Evolutionary conservation across 2,797 vertebrate species (phyloP), one percentile per base, ranked within the genome.

Genomic region (Diplodus puntazzo): DNA sequence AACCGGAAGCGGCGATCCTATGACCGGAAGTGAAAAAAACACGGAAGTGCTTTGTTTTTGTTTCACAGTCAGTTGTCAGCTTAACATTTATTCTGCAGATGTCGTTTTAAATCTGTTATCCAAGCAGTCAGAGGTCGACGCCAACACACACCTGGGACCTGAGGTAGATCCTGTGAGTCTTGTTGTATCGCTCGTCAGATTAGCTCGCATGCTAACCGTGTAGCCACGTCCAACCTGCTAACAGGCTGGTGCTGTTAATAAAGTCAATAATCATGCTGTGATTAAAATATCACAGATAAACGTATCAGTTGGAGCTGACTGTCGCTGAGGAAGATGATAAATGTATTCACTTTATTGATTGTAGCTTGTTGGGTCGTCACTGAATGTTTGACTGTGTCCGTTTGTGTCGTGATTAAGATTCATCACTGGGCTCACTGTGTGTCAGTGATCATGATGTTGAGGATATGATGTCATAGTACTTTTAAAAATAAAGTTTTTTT

Each of bases 21-120:
- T 91, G 91, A 93, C 88, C 8, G 87, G 91, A 91, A 89, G 63
- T 75, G 5, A 3, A 65, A 14, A 21, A 79, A 83, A 87, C 27
- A 73, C 63, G 84, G 86, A 89, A 81, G 72, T 59, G 39, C 61
- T 67, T 72, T 86, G 79, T 88, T 90, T 75, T 89, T 88, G 39
- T 80, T 73, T 52, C 13, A 5, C 43, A 61, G 18, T 4, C 54
- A 39, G 59, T 48, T 87, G 55, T 82, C 16, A 77, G 55, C 2
- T 20, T 20, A 0, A 1, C 0, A 6, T 27, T 20, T 43, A 42
- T 8, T 34, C 53, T 48, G 21, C 23, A 69, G 11, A 74, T 68
- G 27, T 76, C n/a, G 39, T 23, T 75, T 67, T n/a, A 58, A 43
- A 68, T 39, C 9, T 12, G 16, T 43, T 18, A 18, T 17, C 23